These are phyloP conservation scores for Fopius arisanus DNA, from an alignment of 1,140 invertebrate genomes.

Conservation along the genomic window DNA sequence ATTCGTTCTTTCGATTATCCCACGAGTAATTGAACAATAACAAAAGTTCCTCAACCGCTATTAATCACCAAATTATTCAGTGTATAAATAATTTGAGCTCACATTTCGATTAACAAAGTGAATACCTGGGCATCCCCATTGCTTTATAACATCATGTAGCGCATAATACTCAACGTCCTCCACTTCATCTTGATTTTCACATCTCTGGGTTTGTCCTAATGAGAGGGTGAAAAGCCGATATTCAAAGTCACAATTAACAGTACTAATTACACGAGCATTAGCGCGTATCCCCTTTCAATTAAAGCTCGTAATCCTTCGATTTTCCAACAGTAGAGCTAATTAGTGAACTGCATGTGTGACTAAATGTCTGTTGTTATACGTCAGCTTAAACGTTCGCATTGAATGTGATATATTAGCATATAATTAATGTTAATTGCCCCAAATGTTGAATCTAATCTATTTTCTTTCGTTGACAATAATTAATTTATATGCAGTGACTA, in stretches of 20 bases:
- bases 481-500: too few relatives aligned
- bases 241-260: neutral
- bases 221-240: neutral
- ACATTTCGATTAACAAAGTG: conserved; percentile 17
- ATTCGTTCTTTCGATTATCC: neutral
- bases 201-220: neutral
- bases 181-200: neutral
- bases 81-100: conserved; percentile 14
- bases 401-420: too few relatives aligned
- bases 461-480: too few relatives aligned
- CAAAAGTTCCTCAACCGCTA: neutral
- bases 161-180: neutral
- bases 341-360: too few relatives aligned
- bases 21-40: neutral
- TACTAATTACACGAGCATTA: neutral
- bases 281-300: neutral
- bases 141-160: neutral
- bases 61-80: neutral
- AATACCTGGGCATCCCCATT: conserved; percentile 1
- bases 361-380: too few relatives aligned
- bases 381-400: too few relatives aligned
- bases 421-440: too few relatives aligned
- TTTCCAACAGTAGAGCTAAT: neutral
- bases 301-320: neutral
- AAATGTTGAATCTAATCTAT: too few relatives aligned